A percentile compares a stretch with the other conserved stretches of the same genome.
phyloP scores from a whole-genome alignment of 1,140 invertebrate genomes.

The Zaprionus ornatus region DNA sequence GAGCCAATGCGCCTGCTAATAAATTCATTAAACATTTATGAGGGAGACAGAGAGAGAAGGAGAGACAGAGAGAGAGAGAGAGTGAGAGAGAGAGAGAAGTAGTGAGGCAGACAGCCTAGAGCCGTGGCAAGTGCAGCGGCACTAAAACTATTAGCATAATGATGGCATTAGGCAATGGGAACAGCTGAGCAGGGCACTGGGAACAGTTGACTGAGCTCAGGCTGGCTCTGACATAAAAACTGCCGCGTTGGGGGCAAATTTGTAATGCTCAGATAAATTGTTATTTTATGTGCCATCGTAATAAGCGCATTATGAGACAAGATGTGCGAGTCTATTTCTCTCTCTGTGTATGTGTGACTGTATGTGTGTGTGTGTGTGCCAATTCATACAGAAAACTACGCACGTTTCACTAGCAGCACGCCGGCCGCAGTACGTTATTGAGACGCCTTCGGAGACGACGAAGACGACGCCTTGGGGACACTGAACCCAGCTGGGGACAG shows the following conservation, averaged over 20 bases:
- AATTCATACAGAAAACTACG: constrained; percentile 76
- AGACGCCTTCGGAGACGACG: constrained; percentile 27
- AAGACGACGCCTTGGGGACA: constrained; percentile 68
- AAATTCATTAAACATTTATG: constrained; percentile 78
- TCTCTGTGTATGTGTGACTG: constrained; percentile 27
- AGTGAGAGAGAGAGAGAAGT: no score
- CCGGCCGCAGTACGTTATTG: constrained; percentile 57
- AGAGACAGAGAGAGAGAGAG: background rate
- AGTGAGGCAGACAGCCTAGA: background rate
- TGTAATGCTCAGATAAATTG: constrained; percentile 79
- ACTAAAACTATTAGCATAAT: constrained; percentile 57
- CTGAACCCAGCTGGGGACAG: constrained; percentile 51
- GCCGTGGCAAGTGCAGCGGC: constrained; percentile 37
- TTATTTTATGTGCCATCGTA: constrained; percentile 82
- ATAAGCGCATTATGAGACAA: constrained; percentile 75
- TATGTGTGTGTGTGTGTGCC: constrained; percentile 36
- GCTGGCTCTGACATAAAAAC: constrained; percentile 51
- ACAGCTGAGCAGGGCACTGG: constrained; percentile 4
- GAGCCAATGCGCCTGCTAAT: constrained; percentile 60
- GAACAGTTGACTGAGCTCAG: constrained; percentile 54
- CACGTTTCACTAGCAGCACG: constrained; percentile 51
- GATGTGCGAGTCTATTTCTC: background rate
- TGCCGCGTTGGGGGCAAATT: constrained; percentile 54
- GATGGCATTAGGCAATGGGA: constrained; percentile 34
- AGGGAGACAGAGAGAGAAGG: background rate